A percentile compares a stretch with the other conserved stretches of the same genome.
phyloP scores from a whole-genome alignment of 30 jellyfish, hydroid and myxozoan genomes.

The Aurelia aurita complex sp. Pacific region DNA sequence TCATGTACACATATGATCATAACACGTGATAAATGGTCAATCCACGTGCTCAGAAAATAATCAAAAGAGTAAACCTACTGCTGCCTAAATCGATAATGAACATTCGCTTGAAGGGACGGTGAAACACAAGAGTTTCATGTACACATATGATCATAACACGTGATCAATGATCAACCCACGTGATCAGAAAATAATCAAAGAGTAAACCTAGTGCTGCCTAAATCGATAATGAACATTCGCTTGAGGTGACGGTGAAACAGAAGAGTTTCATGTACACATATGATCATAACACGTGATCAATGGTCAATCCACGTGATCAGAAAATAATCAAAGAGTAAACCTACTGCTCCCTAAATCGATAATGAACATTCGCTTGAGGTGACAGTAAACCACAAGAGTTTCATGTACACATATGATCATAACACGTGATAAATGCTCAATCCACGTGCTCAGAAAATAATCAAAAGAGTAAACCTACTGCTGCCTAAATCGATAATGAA shows the following conservation, averaged over 20 bases:
- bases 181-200: neutral
- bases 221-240: conserved; percentile 86
- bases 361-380: conserved; percentile 80
- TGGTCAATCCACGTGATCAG: neutral
- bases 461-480: conserved; percentile 55
- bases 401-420: conserved; percentile 86
- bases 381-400: conserved; percentile 82
- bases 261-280: conserved; percentile 83
- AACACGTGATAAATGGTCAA: neutral
- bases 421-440: neutral
- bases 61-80: conserved; percentile 46
- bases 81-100: conserved; percentile 90
- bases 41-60: neutral
- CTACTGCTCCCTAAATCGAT: conserved; percentile 91
- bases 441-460: neutral
- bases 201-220: conserved; percentile 85
- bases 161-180: too few species aligned
- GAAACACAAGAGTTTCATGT: conserved; percentile 89
- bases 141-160: conserved; percentile 31
- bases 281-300: neutral
- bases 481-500: conserved; percentile 89
- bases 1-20: conserved; percentile 75
- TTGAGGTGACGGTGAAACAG: conserved; percentile 86
- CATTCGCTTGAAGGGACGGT: conserved; percentile 87
- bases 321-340: conserved; percentile 10